Conservation (phyloP, 2,888 invertebrate genomes). For the Caenorhabditis imperialis region DNA sequence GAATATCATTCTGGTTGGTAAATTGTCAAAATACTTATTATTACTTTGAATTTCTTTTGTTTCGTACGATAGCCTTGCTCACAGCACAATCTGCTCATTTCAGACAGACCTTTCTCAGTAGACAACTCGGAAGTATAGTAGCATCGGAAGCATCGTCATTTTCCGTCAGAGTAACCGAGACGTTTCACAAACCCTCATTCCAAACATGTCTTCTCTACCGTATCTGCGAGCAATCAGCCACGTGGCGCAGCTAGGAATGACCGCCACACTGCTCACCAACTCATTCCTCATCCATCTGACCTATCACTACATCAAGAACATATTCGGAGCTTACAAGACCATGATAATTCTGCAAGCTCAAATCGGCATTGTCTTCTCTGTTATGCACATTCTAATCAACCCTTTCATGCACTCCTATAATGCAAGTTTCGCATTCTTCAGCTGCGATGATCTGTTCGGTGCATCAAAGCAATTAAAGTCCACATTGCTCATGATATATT, state of each 20-base stretch:
- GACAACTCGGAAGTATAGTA: too few species aligned
- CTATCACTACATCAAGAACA: slow-evolving; percentile 1
- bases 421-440: slow-evolving; percentile 4
- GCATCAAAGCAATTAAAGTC: neutral
- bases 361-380: neutral
- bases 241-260: neutral
- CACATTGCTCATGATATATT: neutral
- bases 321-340: neutral
- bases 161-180: too few species aligned
- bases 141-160: too few species aligned
- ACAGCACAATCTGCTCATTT: too few species aligned
- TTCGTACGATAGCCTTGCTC: too few species aligned
- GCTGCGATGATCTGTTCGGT: neutral
- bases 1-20: too few species aligned
- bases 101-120: too few species aligned
- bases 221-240: neutral
- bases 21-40: too few species aligned
- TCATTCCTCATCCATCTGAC: slow-evolving; percentile 1
- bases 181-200: too few species aligned
- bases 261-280: neutral
- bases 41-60: too few species aligned
- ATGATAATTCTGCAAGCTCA: neutral
- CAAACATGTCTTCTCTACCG: neutral
- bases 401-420: slow-evolving; percentile 13
- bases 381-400: neutral